Base-by-base conservation (phyloP, 2,113 vertebrate species). In the Mugil cephalus region DNA sequence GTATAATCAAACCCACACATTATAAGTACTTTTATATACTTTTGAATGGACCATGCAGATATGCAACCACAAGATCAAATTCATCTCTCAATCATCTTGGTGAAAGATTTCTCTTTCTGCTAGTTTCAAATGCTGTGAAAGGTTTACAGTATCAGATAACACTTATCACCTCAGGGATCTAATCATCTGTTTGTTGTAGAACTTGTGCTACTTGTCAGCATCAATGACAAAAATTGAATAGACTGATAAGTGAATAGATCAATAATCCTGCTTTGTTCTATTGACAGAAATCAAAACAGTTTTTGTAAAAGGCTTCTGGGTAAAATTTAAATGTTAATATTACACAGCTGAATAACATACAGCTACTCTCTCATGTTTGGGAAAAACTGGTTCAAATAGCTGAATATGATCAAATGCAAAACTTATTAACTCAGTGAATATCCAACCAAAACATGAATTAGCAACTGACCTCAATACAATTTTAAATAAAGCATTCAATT, bases 141-240 rank as follows among this genome's bases (percentile, higher is more conserved):
- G 10, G 1, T 14, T 42, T 47, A 19, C 21, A 55, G 19, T 4
- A 8, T 39, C 11, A 48, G 34, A 69, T 43, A 3, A 59, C 56
- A 66, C 50, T 30, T 40, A 30, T 17, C 19, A 77, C 13, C 45
- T 17, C 46, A 56, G n/a, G 43, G 8, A 45, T 34, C 13, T 43
- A 70, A 51, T 53, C 18, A 10, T 69, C 38, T 17, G 42, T 47
- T 15, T 17, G 42, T 47, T 15, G 24, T 30, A 30, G 24, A 30
- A 30, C 24, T 30, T 30, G 24, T 73, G 72, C 46, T 1, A 45
- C 50, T 61, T 21, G 40, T 66, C 74, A 73, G 51, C 39, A 63
- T 19, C 1, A 0, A 52, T 38, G 60, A 60, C 17, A 40, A 53
- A 72, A 59, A 77, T 30, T 30, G 2, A 30, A 30, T 30, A 30